Base-by-base conservation (phyloP, 1,140 invertebrate genomes). In the Paraescarpia echinospica region DNA sequence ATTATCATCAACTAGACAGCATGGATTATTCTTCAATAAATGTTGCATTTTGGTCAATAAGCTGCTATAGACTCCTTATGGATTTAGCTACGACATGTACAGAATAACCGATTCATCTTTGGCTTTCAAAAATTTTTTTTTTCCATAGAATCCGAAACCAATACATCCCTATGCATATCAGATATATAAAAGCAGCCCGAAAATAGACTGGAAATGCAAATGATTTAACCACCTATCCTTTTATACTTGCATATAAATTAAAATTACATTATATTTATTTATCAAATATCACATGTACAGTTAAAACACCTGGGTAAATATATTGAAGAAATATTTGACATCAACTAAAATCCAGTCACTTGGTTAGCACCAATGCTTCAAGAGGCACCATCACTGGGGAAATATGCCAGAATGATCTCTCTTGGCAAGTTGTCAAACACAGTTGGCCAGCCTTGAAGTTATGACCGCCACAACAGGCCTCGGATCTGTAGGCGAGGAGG, bases 401-500 rank as follows among this genome's bases (percentile, higher is more conserved):
- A 41, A 6, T 41, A 4, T 12, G 4, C 59, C 59, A 77, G 12
- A 18, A 77, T 0, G 27, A 77, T 77, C 2, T 77, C 0, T 4
- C 59, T 77, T 27, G 22, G 59, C 59, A 77, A 18, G 8, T 77
- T 77, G 59, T 18, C 59, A 77, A 18, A 8, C 59, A 77, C 59
- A 77, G 59, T 77, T 5, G 59, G 59, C 27, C 59, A 77, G 2
- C 4, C 59, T 27, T 77, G 18, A 77, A 91, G 33, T 92, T 92
- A 93, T 31, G 59, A 92, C 35, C 93, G 90, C 93, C 93, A 94
- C 33, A 94, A 18, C 18, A 94, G 91, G n/a, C 93, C 93, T 4
- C 93, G 90, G 33, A 94, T 94, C 88, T 93, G 93, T 77, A 94
- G 88, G 35, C 89, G 90, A 33, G 93, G 93, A 12, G 93, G 93